Base-by-base conservation (phyloP, 2,113 vertebrate species). In the Gymnorhina tibicen region DNA sequence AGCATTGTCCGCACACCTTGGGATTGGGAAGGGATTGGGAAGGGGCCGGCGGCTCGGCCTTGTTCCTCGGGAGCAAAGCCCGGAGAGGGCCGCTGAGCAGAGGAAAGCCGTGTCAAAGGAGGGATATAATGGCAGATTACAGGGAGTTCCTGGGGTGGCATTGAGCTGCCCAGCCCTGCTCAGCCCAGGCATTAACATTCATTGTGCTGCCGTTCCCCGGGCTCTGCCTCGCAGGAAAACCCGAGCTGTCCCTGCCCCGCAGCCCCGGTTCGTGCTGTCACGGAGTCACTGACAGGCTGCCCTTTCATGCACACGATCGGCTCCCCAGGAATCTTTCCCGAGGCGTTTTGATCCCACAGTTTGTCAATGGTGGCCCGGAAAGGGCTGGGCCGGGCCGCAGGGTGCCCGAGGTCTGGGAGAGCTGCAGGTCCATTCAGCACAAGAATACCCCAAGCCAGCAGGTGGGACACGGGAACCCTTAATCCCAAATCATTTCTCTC, bases 401-500 rank as follows among this genome's bases (percentile, higher is more conserved):
- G 76, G 55, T 83, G 77, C 59, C 47, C 0, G 1, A 17, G 83
- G 14, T 59, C 62, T 32, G 10, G 33, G 42, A 35, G 50, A 94
- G 78, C 80, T 18, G 67, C 24, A 60, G 73, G 56, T 53, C 66
- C 92, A 69, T 93, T 95, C 76, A 72, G 87, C 44, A 73, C 67
- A 89, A 96, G 90, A 96, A 95, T 69, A 52, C 67, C 87, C 60
- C 3, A 0, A 80, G 75, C 15, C 85, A 73, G 97, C 93, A 98
- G 96, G 96, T 96, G 93, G 91, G 87, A 95, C 81, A 83, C 19
- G 6, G 94, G 77, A 96, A 85, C 83, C 52, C 87, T 94, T 91
- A 82, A 97, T 94, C 92, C 84, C 55, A 84, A 97, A 93, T 88
- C 4, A 74, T 93, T 95, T 96, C 93, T 86, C 68, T 94, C 67